Base-by-base conservation (phyloP, 2,113 vertebrate species). In the Barbus barbus region DNA sequence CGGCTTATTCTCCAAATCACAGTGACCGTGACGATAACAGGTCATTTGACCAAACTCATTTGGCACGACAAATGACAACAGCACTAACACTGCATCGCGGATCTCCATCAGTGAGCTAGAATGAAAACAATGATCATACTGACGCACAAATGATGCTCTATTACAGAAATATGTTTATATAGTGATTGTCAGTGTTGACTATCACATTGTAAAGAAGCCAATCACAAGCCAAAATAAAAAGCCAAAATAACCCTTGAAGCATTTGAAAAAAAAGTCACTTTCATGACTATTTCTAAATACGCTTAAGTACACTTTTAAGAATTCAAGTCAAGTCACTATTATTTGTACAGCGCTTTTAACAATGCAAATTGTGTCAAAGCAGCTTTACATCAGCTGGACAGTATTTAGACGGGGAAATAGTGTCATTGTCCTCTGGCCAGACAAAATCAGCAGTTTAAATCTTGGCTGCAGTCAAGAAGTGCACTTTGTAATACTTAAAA, bases 81-180 rank as follows among this genome's bases (percentile, higher is more conserved):
- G 36, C n/a, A 5, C n/a, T 44, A 61, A 76, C 48, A 22, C 5
- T 61, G 3, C 9, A 9, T 31, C 1, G 16, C 3, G 75, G 8
- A 38, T 78, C 53, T 44, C 38, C 13, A 24, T 18, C n/a, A 61
- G 58, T 44, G 18, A 78, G 76, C 33, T 61, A n/a, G 11, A 77
- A 77, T 36, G 51, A 77, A 77, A 77, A 61, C 53, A 78, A 58
- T 36, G 2, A 78, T 61, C 12, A 16, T 38, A 9, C 75, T 78
- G 53, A 78, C 2, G 31, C 6, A 60, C 53, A 41, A 41, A 61
- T 61, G 6, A 78, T 36, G 58, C 18, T 26, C 31, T 5, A n/a
- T 24, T 7, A 78, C 31, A 28, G 22, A 28, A 75, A 31, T 22
- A 13, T 9, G 13, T 53, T 31, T 53, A 75, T 53, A 20, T 8